Base-by-base conservation (phyloP, 2,888 invertebrate species). In the Lithophane leautieri region DNA sequence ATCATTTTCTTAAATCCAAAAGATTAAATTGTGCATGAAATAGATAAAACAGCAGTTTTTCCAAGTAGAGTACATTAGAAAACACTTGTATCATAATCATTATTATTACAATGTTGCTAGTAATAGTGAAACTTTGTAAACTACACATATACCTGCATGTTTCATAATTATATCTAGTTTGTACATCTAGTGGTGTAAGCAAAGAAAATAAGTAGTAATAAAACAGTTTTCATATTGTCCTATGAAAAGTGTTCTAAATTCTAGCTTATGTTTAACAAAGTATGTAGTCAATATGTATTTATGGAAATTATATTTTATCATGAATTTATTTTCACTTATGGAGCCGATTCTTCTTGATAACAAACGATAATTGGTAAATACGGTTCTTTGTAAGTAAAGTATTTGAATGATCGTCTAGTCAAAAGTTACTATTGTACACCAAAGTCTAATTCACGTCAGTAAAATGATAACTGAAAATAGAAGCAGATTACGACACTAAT, bases 1-100 rank as follows among this genome's bases (percentile, higher is more conserved):
- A 75, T 60, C 16, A 42, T 71, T 69, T 62, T 69, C 44, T 54
- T 66, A 61, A 71, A 75, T n/a, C 62, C 19, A n/a, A 75, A 81
- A 83, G 56, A 66, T 73, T 71, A 70, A 84, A 78, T 81, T 83
- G 84, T 66, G 61, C 84, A 52, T 84, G 73, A 81, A 82, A 66
- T 28, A 66, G 73, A 84, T 84, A 70, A 77, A 68, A 60, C n/a
- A 28, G 12, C 69, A 61, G 52, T 47, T 80, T 69, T 83, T 69
- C 67, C 40, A 60, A 70, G 69, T 62, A 16, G 28, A 40, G 68
- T 61, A 50, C 62, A 78, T 84, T 83, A 81, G 84, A 84, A 84
- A 84, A 70, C 66, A 65, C 61, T 81, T 83, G 34, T 50, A 68
- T 70, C 16, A 52, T n/a, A 73, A 78, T 70, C 68, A 77, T 85